These are phyloP conservation scores for Tragulus kanchil DNA, from an alignment of 2,113 vertebrate genomes.

Conservation along the genomic window DNA sequence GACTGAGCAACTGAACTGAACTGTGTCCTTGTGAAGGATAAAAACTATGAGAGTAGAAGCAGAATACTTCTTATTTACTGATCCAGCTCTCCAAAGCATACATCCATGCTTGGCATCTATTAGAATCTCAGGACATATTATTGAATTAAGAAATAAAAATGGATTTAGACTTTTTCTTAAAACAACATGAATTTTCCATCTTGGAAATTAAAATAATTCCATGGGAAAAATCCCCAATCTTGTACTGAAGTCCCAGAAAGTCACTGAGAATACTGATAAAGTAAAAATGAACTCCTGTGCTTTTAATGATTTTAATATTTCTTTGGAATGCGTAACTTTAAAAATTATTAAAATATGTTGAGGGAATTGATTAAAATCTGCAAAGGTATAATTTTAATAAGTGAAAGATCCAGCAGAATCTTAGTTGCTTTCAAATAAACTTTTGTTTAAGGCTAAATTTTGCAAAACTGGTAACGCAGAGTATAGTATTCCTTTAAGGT, in stretches of 20 bases:
- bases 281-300: not conserved
- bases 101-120: not conserved
- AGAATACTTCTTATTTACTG: not conserved
- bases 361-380: not conserved
- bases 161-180: not conserved
- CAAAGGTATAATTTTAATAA: not conserved
- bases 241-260: not conserved
- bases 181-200: not conserved
- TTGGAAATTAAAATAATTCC: conserved; percentile 14
- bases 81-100: not conserved
- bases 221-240: not conserved
- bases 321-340: not conserved
- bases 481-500: not conserved
- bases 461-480: not conserved
- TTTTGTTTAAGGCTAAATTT: not conserved
- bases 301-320: conserved; percentile 41
- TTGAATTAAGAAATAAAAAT: not conserved
- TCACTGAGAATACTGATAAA: not conserved
- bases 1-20: too few relatives aligned
- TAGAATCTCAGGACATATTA: not conserved
- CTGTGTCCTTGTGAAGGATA: too few relatives aligned
- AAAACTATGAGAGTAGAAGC: not conserved
- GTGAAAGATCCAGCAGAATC: not conserved
- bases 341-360: not conserved
- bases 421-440: not conserved